Conservation (phyloP, 2,113 vertebrate species). For the Rhabdomys dilectus region DNA sequence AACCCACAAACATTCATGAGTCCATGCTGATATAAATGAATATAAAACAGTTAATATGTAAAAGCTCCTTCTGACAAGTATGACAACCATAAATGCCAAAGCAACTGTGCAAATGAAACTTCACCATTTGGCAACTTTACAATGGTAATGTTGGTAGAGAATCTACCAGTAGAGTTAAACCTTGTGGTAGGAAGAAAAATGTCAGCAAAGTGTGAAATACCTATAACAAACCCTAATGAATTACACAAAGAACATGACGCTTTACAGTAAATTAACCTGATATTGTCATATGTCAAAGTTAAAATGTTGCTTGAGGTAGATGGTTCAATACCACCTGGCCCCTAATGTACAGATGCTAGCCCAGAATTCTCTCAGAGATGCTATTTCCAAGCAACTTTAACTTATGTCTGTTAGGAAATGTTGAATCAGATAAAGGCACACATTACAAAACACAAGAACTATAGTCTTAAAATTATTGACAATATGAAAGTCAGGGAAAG, state of each 20-base stretch:
- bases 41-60: neutral
- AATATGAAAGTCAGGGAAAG: neutral
- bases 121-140: neutral
- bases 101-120: neutral
- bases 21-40: neutral
- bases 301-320: neutral
- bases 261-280: neutral
- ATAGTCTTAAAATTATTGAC: neutral
- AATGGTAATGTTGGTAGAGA: neutral
- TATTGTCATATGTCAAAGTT: neutral
- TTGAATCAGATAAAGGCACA: neutral
- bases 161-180: neutral
- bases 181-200: neutral
- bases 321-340: neutral
- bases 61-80: neutral
- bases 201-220: neutral
- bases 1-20: neutral
- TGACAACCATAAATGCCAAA: neutral
- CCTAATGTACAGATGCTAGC: neutral
- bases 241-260: neutral
- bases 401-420: neutral
- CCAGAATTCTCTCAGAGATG: neutral
- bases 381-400: neutral
- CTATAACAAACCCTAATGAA: neutral
- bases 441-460: neutral